phyloP scores from a whole-genome alignment of 2,113 vertebrate species.

The Corythornis vintsioides region DNA sequence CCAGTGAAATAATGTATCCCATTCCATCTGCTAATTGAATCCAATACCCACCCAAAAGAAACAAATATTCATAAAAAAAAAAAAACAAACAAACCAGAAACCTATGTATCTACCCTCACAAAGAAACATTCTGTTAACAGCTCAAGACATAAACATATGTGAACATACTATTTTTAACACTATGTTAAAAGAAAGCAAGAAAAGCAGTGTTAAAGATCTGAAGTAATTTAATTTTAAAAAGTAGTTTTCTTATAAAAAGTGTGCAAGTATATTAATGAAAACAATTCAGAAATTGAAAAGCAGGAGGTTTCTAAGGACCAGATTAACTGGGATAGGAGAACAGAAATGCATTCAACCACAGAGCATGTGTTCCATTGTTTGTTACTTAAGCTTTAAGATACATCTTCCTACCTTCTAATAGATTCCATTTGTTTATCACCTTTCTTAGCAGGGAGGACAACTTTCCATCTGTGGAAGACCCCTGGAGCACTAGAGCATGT shows the following conservation, averaged over 20 bases:
- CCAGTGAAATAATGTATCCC: neutral
- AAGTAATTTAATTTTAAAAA: neutral
- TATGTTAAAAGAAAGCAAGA: neutral
- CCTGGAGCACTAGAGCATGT: constrained; percentile 77
- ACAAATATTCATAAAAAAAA: neutral
- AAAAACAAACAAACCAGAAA: neutral
- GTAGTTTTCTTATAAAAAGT: neutral
- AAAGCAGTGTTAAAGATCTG: neutral
- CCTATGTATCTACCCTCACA: neutral
- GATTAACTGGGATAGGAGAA: neutral
- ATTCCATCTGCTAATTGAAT: neutral
- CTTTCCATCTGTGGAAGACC: constrained; percentile 93
- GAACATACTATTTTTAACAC: neutral
- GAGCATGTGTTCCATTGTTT: neutral
- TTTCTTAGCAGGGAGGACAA: constrained; percentile 80
- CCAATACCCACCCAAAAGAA: neutral
- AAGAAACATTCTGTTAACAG: neutral
- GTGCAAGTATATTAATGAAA: neutral
- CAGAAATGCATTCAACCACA: neutral
- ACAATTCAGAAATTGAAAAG: neutral
- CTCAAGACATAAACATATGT: neutral
- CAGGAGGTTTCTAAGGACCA: neutral
- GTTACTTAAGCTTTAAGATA: constrained; percentile 20
- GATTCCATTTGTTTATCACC: constrained; percentile 76
- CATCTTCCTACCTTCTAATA: constrained; percentile 83